Percentiles rank a stretch among this genome's conserved stretches.
Conservation (phyloP, 2,888 invertebrate species). For the Drosophila niveifrons region DNA sequence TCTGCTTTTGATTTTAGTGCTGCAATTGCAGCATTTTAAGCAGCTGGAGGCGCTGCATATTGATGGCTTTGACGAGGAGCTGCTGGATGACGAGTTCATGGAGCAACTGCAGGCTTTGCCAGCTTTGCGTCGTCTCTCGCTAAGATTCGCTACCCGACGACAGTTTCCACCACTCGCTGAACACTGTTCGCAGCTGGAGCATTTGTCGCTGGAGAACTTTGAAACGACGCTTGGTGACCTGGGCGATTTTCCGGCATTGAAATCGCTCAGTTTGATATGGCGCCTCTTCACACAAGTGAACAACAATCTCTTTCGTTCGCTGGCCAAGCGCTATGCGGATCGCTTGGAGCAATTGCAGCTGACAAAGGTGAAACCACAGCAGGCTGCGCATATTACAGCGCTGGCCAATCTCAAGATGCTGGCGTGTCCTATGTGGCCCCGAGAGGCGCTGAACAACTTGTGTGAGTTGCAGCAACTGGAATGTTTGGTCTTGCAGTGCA, state of each 20-base stretch:
- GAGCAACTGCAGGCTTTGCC: constrained; percentile 40
- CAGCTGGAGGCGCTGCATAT: constrained; percentile 49
- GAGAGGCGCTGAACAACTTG: constrained; percentile 29
- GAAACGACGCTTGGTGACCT: constrained; percentile 38
- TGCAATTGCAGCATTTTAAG: constrained; percentile 48
- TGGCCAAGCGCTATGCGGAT: constrained; percentile 41
- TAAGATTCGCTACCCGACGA: constrained; percentile 47
- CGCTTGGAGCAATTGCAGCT: constrained; percentile 52
- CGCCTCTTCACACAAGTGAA: constrained; percentile 34
- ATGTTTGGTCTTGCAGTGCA: constrained; percentile 50
- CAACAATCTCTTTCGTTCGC: constrained; percentile 37
- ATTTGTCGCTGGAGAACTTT: constrained; percentile 65
- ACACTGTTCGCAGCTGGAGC: constrained; percentile 47
- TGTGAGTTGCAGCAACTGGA: constrained; percentile 41
- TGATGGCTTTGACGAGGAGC: constrained; percentile 60
- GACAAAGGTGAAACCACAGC: constrained; percentile 28
- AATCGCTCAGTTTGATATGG: constrained; percentile 51
- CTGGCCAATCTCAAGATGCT: constrained; percentile 41
- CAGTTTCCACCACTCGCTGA: constrained; percentile 29
- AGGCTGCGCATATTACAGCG: constrained; percentile 44
- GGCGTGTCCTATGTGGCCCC: constrained; percentile 52
- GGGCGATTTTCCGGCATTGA: constrained; percentile 48
- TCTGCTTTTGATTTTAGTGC: constrained; percentile 38
- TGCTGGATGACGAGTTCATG: constrained; percentile 42
- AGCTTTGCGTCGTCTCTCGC: constrained; percentile 32